Base-by-base conservation (phyloP, 2,113 vertebrate genomes). In the Chlamydotis undulata region DNA sequence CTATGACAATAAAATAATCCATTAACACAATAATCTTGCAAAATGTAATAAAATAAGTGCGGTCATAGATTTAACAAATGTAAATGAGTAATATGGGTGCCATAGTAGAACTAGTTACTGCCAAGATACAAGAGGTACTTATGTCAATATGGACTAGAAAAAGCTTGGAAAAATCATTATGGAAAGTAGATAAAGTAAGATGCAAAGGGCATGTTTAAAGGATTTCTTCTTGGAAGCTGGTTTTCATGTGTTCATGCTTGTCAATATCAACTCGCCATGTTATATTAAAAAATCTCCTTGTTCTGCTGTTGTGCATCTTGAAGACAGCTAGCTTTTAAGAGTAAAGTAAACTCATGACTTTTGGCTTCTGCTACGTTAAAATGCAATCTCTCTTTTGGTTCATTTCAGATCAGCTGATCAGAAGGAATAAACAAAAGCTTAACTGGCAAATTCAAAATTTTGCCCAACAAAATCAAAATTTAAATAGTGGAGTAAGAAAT, bases 1-100 rank as follows among this genome's bases (percentile, higher is more conserved):
- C 83, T 78, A 45, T 39, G 23, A 84, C 81, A 93, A 92, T 87
- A 94, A 93, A 96, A 92, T 41, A 75, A 84, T 8, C 10, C 29
- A 49, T 31, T 84, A 84, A 73, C 57, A 65, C 69, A 87, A 81
- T 67, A 81, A 84, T 60, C 49, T 22, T 76, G 83, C 23, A 76
- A 96, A 96, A 91, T 0, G 8, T 70, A 74, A 78, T 70, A 90
- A 90, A 93, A 29, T 16, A 76, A 67, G 19, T 31, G 21, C 45
- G 87, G 25, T 26, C 1, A 1, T 35, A 68, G 57, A 75, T 84
- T n/a, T 84, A 61, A 55, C 39, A 56, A 86, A 59, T 17, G 26
- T 26, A 87, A 64, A 52, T 33, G 9, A 87, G 33, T 17, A 47
- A 69, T 33, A 26, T 12, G 39, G 35, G 33, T 89, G 35, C 43